phyloP scores from a whole-genome alignment of 2,113 vertebrate species.

The Suncus etruscus region DNA sequence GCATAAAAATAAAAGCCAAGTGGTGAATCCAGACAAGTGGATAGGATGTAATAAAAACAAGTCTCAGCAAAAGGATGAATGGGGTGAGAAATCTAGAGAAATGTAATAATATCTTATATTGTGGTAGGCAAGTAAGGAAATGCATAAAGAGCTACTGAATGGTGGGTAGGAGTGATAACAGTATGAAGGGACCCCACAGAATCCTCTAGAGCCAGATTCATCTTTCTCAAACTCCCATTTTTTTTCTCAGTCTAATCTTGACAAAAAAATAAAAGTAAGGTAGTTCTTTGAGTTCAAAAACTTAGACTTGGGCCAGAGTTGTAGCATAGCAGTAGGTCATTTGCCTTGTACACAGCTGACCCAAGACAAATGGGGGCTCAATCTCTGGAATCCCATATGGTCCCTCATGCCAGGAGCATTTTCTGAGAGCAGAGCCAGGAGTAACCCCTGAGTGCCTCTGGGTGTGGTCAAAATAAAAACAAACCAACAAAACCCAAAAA shows the following conservation, averaged over 20 bases:
- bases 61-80: neutral
- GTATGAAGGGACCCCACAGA: neutral
- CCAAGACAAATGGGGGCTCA: too few relatives aligned
- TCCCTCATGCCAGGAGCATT: too few relatives aligned
- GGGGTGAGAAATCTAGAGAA: neutral
- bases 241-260: constrained; percentile 13
- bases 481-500: too few relatives aligned
- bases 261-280: neutral
- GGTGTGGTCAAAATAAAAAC: too few relatives aligned
- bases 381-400: too few relatives aligned
- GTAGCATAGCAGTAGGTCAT: too few relatives aligned
- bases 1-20: neutral
- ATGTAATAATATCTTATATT: neutral
- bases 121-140: neutral
- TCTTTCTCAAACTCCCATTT: neutral
- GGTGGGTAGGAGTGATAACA: neutral
- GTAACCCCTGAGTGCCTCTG: too few relatives aligned
- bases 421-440: too few relatives aligned
- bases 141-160: neutral
- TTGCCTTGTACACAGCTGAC: too few relatives aligned
- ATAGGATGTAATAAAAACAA: neutral
- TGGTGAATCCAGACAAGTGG: neutral
- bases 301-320: too few relatives aligned
- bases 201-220: neutral
- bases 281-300: too few relatives aligned